These are phyloP conservation scores for Sebastes schlegelii DNA, from an alignment of 2,113 vertebrate genomes.

Conservation along the genomic window DNA sequence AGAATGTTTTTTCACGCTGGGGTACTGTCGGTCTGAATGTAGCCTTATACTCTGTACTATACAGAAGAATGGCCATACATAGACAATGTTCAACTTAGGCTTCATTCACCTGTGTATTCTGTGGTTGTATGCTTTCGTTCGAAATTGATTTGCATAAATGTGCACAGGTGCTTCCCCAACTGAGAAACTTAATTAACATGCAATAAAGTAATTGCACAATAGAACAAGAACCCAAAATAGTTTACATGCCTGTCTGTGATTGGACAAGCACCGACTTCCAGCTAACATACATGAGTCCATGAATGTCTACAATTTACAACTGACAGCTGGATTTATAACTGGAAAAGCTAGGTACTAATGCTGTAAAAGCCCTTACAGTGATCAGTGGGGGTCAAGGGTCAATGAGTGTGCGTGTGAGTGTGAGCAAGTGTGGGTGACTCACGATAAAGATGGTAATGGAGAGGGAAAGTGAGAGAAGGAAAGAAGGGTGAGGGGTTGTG, in stretches of 20 bases:
- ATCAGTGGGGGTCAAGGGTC: constrained; percentile 49
- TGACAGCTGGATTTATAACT: constrained; percentile 12
- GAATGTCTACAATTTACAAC: constrained; percentile 12
- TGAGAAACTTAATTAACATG: constrained; percentile 25
- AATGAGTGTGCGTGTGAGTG: constrained; percentile 15
- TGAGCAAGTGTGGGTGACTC: constrained; percentile 27
- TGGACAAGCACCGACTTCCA: not conserved
- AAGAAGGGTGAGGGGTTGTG: not conserved
- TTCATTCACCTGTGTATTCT: constrained; percentile 1
- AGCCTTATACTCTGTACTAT: not conserved
- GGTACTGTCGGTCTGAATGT: not conserved
- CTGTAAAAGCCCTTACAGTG: constrained; percentile 8
- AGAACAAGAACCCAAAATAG: constrained; percentile 22
- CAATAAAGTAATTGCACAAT: constrained; percentile 32
- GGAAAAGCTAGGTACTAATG: constrained; percentile 3
- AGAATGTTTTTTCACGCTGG: no score
- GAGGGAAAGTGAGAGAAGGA: constrained; percentile 31
- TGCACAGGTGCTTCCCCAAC: not conserved
- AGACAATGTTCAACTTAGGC: not conserved
- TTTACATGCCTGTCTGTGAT: constrained; percentile 18
- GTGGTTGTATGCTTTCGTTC: not conserved
- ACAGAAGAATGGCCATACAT: no score
- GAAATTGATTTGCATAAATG: not conserved
- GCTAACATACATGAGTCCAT: not conserved
- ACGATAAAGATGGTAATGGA: constrained; percentile 34